Conservation (phyloP, 2,888 invertebrate genomes). For the Desoria tigrina region DNA sequence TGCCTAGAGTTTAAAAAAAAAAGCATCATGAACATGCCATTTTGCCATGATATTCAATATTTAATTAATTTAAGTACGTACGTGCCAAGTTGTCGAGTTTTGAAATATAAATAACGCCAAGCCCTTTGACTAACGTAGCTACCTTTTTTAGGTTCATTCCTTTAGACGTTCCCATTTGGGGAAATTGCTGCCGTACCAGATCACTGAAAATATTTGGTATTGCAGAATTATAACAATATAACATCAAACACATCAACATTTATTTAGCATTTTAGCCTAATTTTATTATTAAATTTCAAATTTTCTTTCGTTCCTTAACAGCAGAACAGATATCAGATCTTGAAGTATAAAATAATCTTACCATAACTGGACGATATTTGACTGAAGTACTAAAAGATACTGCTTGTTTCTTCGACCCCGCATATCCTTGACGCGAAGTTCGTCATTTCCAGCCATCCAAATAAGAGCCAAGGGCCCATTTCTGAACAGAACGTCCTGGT, state of each 20-base stretch:
- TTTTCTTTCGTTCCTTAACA: no score
- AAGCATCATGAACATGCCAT: background rate
- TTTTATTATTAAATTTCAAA: no score
- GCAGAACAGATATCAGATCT: background rate
- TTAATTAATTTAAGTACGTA: conserved; percentile 17
- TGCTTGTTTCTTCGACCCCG: conserved; percentile 19
- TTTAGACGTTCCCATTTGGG: conserved; percentile 28
- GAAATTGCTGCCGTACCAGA: conserved; percentile 13
- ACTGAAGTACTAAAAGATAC: background rate
- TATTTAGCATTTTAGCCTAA: no score
- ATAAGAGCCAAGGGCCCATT: conserved; percentile 34
- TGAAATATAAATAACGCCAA: conserved; percentile 10
- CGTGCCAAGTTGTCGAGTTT: conserved; percentile 26
- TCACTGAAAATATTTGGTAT: conserved; percentile 12
- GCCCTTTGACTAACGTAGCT: conserved; percentile 20
- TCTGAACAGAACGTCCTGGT: conserved; percentile 31
- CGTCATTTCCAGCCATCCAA: conserved; percentile 33
- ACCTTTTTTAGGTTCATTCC: conserved; percentile 27
- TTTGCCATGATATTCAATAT: background rate
- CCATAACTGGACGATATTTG: conserved; percentile 16
- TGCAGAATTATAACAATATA: no score
- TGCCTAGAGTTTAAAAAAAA: no score
- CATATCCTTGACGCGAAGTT: background rate
- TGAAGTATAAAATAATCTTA: conserved; percentile 5
- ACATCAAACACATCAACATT: no score